Evolutionary conservation across 2,888 invertebrate genomes (phyloP).

Genomic region (Drepanosiphum platanoidis): DNA sequence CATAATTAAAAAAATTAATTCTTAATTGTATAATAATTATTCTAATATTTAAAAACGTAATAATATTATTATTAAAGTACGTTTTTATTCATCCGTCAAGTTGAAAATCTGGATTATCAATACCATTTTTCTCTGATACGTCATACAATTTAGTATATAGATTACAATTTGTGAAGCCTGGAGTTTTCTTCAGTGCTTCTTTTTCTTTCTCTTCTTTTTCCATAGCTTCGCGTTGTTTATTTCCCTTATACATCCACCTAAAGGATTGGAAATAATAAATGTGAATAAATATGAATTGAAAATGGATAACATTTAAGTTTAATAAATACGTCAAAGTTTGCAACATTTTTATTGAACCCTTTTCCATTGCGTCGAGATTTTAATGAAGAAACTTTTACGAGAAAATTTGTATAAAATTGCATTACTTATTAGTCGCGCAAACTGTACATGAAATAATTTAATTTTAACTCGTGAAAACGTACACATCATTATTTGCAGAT

Average conservation of each 20-base stretch:
- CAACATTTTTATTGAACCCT: no score
- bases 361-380: no score
- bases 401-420: no score
- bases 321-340: no score
- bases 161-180: not conserved
- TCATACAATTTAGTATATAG: not conserved
- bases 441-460: no score
- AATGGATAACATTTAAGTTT: no score
- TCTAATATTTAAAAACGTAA: not conserved
- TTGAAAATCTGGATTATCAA: conserved; percentile 21
- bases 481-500: no score
- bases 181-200: not conserved
- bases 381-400: no score
- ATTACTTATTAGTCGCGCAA: no score
- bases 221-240: conserved; percentile 70
- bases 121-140: conserved; percentile 19
- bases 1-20: not conserved
- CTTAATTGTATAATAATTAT: not conserved
- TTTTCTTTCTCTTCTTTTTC: not conserved
- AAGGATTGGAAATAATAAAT: conserved; percentile 64
- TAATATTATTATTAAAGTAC: not conserved
- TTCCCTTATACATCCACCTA: conserved; percentile 78
- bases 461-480: no score
- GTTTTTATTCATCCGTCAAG: not conserved
- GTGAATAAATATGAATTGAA: conserved; percentile 41